Conservation (phyloP, 2,797 vertebrate genomes). For the Sitta carolinensis region DNA sequence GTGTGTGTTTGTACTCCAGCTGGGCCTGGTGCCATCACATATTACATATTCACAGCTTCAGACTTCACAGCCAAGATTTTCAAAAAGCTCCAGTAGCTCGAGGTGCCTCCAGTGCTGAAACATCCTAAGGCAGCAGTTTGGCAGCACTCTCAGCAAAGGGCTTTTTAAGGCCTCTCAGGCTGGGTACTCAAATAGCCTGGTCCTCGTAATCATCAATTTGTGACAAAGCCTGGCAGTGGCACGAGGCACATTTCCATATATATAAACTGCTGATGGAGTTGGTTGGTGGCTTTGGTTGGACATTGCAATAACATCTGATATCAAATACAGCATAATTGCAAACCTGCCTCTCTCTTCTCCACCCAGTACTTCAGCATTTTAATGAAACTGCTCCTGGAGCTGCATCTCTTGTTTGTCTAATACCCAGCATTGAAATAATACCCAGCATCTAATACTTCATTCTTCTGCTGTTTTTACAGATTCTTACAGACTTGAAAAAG, state of each 20-base stretch:
- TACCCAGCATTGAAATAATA: neutral
- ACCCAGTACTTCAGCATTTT: neutral
- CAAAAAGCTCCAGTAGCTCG: neutral
- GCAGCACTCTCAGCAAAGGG: neutral
- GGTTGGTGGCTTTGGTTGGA: neutral
- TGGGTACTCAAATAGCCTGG: neutral
- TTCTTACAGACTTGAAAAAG: neutral
- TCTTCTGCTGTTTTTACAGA: neutral
- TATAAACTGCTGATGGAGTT: neutral
- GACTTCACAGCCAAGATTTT: conserved; percentile 12
- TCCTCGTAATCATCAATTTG: neutral
- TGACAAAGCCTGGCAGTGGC: neutral
- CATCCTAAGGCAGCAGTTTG: neutral
- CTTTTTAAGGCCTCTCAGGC: neutral
- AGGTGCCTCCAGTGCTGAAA: conserved; percentile 9
- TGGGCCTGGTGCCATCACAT: conserved; percentile 20
- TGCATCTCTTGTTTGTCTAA: neutral
- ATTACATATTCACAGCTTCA: conserved; percentile 32
- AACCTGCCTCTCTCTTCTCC: neutral
- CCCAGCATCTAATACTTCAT: neutral
- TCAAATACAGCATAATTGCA: neutral
- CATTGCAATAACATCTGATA: neutral
- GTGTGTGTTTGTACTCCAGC: conserved; percentile 10
- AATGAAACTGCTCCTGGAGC: neutral
- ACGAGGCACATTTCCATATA: neutral